Percentiles rank a stretch among this genome's conserved stretches.
These are phyloP conservation scores for Pachydiplax longipennis DNA, from an alignment of 2,888 invertebrate species.

Conservation along the genomic window DNA sequence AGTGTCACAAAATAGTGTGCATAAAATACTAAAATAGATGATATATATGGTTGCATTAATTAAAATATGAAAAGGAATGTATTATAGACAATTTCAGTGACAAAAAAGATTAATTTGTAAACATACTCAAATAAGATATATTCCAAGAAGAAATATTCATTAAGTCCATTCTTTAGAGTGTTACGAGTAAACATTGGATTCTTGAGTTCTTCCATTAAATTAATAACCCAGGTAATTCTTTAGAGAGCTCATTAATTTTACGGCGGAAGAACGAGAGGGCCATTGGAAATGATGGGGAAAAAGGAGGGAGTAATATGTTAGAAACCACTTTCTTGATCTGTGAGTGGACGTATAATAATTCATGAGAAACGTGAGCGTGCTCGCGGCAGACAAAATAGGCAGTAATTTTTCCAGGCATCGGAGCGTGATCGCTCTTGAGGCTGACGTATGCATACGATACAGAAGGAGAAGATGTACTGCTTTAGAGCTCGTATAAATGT, in stretches of 20 bases:
- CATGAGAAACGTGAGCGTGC: neutral
- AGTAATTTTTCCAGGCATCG: neutral
- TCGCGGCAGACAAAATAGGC: neutral
- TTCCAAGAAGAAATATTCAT: no score
- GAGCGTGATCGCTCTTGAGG: neutral
- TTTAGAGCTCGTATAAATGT: neutral
- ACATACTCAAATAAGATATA: no score
- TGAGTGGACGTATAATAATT: neutral
- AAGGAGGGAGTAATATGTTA: neutral
- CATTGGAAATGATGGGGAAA: neutral
- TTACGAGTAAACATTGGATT: no score
- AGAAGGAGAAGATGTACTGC: neutral
- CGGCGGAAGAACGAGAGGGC: neutral
- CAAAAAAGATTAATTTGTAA: no score
- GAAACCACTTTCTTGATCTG: neutral
- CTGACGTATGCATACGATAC: neutral
- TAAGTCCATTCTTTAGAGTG: no score
- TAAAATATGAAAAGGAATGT: no score
- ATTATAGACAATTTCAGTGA: no score
- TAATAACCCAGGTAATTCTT: no score
- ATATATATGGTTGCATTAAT: no score
- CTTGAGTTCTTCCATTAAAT: no score
- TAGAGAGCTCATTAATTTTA: neutral
- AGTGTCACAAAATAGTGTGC: no score
- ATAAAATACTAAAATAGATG: no score